phyloP scores from a whole-genome alignment of 1,140 invertebrate species.

The Acromyrmex heyeri region DNA sequence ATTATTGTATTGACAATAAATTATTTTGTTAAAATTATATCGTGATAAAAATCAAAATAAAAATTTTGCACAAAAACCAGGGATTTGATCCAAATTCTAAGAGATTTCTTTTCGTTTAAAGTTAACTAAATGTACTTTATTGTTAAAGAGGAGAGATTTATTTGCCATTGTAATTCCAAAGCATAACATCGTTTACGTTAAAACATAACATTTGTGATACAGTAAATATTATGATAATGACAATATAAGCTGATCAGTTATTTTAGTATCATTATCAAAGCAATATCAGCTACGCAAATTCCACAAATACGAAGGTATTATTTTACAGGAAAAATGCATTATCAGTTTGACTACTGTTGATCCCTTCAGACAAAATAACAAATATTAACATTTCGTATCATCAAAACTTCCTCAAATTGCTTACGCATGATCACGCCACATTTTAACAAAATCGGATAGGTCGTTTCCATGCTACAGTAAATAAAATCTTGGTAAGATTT shows the following conservation, averaged over 20 bases:
- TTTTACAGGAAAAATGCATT: neutral
- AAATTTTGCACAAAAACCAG: neutral
- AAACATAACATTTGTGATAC: neutral
- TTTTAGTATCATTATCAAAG: constrained; percentile 16
- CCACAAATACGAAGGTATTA: neutral
- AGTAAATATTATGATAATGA: constrained; percentile 22
- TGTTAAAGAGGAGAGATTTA: neutral
- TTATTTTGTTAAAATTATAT: neutral
- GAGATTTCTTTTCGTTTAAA: neutral
- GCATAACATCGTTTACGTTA: neutral
- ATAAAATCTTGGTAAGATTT: constrained; percentile 30
- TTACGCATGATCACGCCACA: constrained; percentile 29
- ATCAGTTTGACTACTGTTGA: constrained; percentile 30
- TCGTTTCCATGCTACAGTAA: constrained; percentile 22
- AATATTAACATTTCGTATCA: constrained; percentile 2
- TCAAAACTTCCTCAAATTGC: neutral
- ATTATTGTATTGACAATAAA: neutral
- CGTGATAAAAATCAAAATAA: neutral
- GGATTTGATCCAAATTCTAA: neutral
- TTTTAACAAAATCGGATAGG: neutral
- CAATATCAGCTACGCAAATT: neutral
- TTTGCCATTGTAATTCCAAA: neutral
- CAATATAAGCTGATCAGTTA: neutral
- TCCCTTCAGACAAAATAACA: neutral
- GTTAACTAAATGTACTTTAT: neutral